Base-by-base conservation (phyloP, 2,888 invertebrate genomes). In the Caenorhabditis sinica region DNA sequence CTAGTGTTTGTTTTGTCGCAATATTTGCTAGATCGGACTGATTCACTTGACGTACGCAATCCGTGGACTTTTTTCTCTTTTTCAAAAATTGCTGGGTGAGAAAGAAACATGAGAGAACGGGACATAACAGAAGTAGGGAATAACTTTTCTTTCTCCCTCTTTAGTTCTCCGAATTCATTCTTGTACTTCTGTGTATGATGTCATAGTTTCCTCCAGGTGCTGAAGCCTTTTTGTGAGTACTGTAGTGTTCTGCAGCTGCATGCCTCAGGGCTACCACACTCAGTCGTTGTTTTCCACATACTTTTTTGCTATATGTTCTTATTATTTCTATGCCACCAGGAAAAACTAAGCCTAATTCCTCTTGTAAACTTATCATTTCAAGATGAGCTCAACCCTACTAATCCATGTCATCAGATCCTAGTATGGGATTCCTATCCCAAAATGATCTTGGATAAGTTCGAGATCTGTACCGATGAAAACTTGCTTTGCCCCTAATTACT, bases 1-100 rank as follows among this genome's bases (percentile, higher is more conserved):
- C 65, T 75, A 80, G 84, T 84, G 75, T 84, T 84, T 84, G 75
- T 84, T 84, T 84, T 84, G 84, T 75, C 80, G 84, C 84, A 84
- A 84, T 84, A 84, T 84, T 84, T 84, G 84, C 71, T 36, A 40
- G 69, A 79, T 74, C 74, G 74, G 63, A 71, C 79, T 83, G 83
- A 83, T 83, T 83, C 79, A 77, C 83, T 77, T 83, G 82, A 65
- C 65, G 77, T 66, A 73, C 53, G 72, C 65, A 49, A 53, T 45
- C 71, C 65, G 61, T 53, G 61, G 43, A 72, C 33, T 56, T 49
- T 61, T 71, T 68, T 51, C 20, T 20, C 11, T 20, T 49, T 20
- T 49, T 71, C 20, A 71, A 56, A 53, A 49, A 23, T 17, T 0
- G 6, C 49, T 20, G 49, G 20, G 5, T 5, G 20, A 20, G 49